A percentile compares a stretch with the other conserved stretches of the same genome.
Conservation (phyloP, 2,888 invertebrate species). For the Chymomyza fuscimana region DNA sequence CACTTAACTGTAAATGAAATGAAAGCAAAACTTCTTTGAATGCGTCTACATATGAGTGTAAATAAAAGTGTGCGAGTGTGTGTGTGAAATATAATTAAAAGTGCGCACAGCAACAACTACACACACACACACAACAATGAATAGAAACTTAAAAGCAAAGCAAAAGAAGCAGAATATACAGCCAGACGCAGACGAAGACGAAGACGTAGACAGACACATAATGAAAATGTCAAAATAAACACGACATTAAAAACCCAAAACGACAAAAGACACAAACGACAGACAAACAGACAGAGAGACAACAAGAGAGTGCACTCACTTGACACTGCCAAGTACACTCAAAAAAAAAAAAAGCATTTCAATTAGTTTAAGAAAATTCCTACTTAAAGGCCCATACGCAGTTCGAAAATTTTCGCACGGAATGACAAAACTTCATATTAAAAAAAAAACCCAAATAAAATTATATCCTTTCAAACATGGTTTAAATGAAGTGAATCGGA, state of each 20-base stretch:
- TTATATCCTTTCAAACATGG: slow-evolving; percentile 4
- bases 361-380: too few relatives aligned
- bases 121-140: not conserved
- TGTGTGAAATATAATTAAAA: slow-evolving; percentile 59
- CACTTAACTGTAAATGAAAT: not conserved
- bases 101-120: slow-evolving; percentile 10
- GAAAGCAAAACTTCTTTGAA: slow-evolving; percentile 4
- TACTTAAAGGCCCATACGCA: not conserved
- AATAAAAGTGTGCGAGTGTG: not conserved
- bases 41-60: not conserved
- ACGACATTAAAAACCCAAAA: slow-evolving; percentile 67
- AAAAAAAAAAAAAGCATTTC: not conserved
- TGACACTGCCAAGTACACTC: not conserved
- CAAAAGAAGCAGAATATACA: not conserved
- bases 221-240: slow-evolving; percentile 77
- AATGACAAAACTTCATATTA: too few relatives aligned
- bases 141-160: slow-evolving; percentile 23
- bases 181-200: slow-evolving; percentile 18
- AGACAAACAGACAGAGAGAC: slow-evolving; percentile 33
- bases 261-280: slow-evolving; percentile 8
- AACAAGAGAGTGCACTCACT: slow-evolving; percentile 3
- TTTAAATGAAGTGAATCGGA: too few relatives aligned
- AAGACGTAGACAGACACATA: slow-evolving; percentile 60
- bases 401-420: too few relatives aligned
- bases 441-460: slow-evolving; percentile 14